Base-by-base conservation (phyloP, 2,888 invertebrate species). In the Galerucella pusilla region DNA sequence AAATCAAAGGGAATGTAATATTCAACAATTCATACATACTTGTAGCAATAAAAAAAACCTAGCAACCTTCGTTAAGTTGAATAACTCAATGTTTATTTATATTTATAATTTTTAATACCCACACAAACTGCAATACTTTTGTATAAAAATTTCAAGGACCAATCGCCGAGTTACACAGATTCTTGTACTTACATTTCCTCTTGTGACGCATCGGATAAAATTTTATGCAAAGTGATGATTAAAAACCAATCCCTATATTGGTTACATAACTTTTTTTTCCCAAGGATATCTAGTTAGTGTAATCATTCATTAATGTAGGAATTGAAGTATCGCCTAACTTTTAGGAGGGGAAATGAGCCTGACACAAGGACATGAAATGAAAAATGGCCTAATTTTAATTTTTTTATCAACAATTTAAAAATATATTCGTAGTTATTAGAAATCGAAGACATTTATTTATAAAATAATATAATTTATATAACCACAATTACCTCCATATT, bases 141-240 rank as follows among this genome's bases (percentile, higher is more conserved):
- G 46, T 16, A 46, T 46, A 65, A 65, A 65, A 65, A 65, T 65
- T 46, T 65, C 64, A 65, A 65, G 64, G 64, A 45, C 46, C 11
- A 10, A 1, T 20, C 7, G 11, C 45, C n/a, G 20, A 65, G 64
- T 46, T 46, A 46, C 46, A 16, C 45, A 46, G 11, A 20, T 63
- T 65, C 42, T 46, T n/a, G 6, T 46, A 45, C 16, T 57, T 16
- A 57, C 45, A 20, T 65, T 65, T 65, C 64, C 64, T 65, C 45
- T 12, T 42, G 42, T 65, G 64, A 65, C 64, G 20, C 64, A 65
- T 65, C 64, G 42, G 0, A 20, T 20, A 65, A n/a, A 65, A 45
- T 45, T 65, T 46, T 65, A 65, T 65, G 64, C 16, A 16, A 46
- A 65, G 9, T 20, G 16, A 11, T 45, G 28, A 64, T 64, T 45